Percentiles rank a stretch among this genome's conserved stretches.
Evolutionary conservation across 1,140 invertebrate species (phyloP).

Genomic region (Chironomus striatipennis): DNA sequence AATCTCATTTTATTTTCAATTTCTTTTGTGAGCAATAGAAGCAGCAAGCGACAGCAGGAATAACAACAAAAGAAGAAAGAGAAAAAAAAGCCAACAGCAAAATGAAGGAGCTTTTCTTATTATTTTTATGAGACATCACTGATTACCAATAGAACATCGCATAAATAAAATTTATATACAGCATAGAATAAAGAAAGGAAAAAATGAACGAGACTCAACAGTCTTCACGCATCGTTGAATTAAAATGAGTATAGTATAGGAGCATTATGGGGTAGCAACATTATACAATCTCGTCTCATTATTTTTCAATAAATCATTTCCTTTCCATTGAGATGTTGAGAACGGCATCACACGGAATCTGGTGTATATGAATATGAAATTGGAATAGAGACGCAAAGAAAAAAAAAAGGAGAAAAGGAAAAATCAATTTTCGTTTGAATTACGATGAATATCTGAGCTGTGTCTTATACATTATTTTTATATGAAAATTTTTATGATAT

Average conservation of each 20-base stretch:
- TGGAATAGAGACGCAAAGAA: no score
- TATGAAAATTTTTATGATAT: no score
- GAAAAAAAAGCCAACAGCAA: not conserved
- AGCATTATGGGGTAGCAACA: no score
- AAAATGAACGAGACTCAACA: not conserved
- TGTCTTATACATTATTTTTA: not conserved
- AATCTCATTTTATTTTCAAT: no score
- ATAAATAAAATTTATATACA: not conserved
- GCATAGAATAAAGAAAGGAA: not conserved
- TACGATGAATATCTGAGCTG: not conserved
- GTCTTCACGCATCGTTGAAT: slow-evolving; percentile 11
- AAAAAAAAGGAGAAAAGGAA: not conserved
- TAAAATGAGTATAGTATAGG: not conserved
- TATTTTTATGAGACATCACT: no score
- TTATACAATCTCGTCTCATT: not conserved
- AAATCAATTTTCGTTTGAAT: slow-evolving; percentile 9
- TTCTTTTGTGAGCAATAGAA: no score
- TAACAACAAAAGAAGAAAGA: not conserved
- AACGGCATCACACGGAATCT: not conserved
- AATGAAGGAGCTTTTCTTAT: no score
- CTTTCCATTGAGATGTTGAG: not conserved
- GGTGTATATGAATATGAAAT: not conserved
- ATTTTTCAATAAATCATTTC: slow-evolving; percentile 15
- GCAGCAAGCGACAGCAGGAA: no score
- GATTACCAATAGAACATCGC: no score